phyloP scores from a whole-genome alignment of 2,888 invertebrate genomes.

The Hyposoter dolosus region DNA sequence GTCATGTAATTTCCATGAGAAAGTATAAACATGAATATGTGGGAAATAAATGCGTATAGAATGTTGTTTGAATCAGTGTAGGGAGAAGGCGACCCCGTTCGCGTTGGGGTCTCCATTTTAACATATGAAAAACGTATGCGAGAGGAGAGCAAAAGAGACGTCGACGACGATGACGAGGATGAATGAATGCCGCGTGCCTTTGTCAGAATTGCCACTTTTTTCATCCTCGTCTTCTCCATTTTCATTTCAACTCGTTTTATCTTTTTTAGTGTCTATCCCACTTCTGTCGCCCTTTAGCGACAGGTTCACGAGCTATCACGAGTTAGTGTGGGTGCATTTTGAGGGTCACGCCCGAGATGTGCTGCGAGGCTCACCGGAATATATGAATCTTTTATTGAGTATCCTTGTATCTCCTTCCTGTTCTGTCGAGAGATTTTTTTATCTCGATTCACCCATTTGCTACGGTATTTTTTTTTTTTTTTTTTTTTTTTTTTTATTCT shows the following conservation, averaged over 20 bases:
- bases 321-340: constrained; percentile 42
- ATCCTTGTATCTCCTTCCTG: constrained; percentile 65
- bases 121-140: constrained; percentile 62
- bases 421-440: constrained; percentile 71
- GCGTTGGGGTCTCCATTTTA: constrained; percentile 54
- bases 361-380: constrained; percentile 68
- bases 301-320: constrained; percentile 62
- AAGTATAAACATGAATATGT: background rate
- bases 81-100: constrained; percentile 48
- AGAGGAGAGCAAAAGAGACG: constrained; percentile 41
- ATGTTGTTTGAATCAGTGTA: constrained; percentile 39
- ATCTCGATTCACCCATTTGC: constrained; percentile 57
- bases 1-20: background rate
- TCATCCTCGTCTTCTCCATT: constrained; percentile 30
- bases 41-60: constrained; percentile 41
- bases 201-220: constrained; percentile 65
- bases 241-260: constrained; percentile 22
- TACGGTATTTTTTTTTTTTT: background rate
- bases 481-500: constrained; percentile 22
- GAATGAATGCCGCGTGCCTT: constrained; percentile 60
- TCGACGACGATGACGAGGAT: constrained; percentile 57
- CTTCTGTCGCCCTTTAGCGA: constrained; percentile 48
- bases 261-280: constrained; percentile 26
- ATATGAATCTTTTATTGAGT: constrained; percentile 78
- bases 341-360: constrained; percentile 64